Evolutionary conservation across 1,140 invertebrate genomes (phyloP).

Genomic region (Gonioctena quinquepunctata): DNA sequence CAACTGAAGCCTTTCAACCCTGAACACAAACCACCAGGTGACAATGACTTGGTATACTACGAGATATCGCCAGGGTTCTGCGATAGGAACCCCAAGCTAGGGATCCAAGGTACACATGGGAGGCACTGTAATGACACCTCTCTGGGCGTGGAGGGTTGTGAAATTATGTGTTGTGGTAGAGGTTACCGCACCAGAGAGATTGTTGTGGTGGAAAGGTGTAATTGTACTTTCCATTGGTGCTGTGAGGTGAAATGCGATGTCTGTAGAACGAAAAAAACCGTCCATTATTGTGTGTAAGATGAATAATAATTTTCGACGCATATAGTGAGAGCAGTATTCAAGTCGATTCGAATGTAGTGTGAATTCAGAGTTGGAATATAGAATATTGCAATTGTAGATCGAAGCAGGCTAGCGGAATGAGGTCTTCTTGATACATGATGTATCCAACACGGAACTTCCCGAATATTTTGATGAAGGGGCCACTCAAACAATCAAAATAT

Average conservation of each 20-base stretch:
- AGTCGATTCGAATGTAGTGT: too few relatives aligned
- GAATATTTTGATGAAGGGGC: too few relatives aligned
- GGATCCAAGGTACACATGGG: conserved; percentile 85
- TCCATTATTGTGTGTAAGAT: conserved; percentile 90
- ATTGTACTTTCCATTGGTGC: conserved; percentile 96
- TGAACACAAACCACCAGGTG: conserved; percentile 85
- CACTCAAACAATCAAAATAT: too few relatives aligned
- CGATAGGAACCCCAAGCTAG: conserved; percentile 81
- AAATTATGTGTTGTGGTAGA: conserved; percentile 94
- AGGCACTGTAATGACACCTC: conserved; percentile 91
- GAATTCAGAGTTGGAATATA: too few relatives aligned
- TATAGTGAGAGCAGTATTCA: too few relatives aligned
- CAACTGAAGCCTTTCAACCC: conserved; percentile 86
- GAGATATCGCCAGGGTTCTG: conserved; percentile 93
- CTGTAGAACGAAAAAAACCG: conserved; percentile 84
- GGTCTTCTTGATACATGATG: too few relatives aligned
- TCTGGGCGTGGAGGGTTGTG: conserved; percentile 91
- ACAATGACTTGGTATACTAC: conserved; percentile 89
- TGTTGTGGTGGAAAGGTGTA: conserved; percentile 84
- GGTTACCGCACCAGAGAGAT: conserved; percentile 85
- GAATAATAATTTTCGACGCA: too few relatives aligned
- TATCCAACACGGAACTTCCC: too few relatives aligned
- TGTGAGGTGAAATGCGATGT: conserved; percentile 95
- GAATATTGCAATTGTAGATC: too few relatives aligned
- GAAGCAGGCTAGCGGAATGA: too few relatives aligned